phyloP scores from a whole-genome alignment of 1,140 invertebrate genomes.

The Drosophila setifemur region DNA sequence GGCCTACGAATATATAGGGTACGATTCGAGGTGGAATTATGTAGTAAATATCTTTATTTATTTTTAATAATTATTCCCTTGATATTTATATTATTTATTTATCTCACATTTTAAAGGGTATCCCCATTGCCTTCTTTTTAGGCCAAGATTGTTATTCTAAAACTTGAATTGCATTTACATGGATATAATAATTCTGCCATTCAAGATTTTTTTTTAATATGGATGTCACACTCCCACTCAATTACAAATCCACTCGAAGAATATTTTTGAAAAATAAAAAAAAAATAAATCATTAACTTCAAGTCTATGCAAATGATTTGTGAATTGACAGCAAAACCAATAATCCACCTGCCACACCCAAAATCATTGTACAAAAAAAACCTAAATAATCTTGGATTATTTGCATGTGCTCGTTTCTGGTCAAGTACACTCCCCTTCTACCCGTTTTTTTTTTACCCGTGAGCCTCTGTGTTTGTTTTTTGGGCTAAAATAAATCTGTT shows the following conservation, averaged over 20 bases:
- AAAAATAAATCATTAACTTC: conserved; percentile 38
- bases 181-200: conserved; percentile 8
- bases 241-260: neutral
- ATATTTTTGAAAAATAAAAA: conserved; percentile 32
- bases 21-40: too few species aligned
- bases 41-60: too few species aligned
- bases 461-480: conserved; percentile 20
- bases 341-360: conserved; percentile 41
- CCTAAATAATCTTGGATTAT: conserved; percentile 47
- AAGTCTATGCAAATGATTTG: conserved; percentile 35
- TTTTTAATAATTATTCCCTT: too few species aligned
- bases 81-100: too few species aligned
- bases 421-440: conserved; percentile 8
- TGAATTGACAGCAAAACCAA: conserved; percentile 13
- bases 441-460: conserved; percentile 12
- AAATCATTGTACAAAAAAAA: conserved; percentile 23
- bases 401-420: conserved; percentile 45
- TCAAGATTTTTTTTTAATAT: conserved; percentile 23
- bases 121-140: too few species aligned
- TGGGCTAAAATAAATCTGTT: conserved; percentile 63
- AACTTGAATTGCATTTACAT: conserved; percentile 16
- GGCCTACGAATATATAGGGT: conserved; percentile 13
- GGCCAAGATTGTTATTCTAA: neutral
- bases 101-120: too few species aligned
- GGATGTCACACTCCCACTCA: conserved; percentile 15